A percentile compares a stretch with the other conserved stretches of the same genome.
Evolutionary conservation across 2,113 vertebrate genomes (phyloP).

Genomic region (Atlantisia rogersi): DNA sequence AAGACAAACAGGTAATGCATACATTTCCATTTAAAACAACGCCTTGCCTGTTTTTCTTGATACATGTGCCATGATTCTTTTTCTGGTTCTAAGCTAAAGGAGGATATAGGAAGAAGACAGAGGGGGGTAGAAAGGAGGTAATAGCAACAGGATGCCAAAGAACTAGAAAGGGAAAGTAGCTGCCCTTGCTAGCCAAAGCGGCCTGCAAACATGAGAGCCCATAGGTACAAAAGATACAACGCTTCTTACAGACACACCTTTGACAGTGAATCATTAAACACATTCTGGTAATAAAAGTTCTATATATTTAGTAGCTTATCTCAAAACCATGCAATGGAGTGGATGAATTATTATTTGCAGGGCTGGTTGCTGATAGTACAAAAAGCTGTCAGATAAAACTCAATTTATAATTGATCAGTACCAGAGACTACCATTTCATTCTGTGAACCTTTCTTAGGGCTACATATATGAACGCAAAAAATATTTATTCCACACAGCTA

Average conservation of each 20-base stretch:
- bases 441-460: background rate
- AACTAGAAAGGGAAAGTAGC: background rate
- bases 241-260: background rate
- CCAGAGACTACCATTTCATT: background rate
- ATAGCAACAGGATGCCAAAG: background rate
- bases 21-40: background rate
- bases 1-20: background rate
- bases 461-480: background rate
- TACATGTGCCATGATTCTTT: background rate
- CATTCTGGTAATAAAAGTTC: background rate
- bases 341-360: background rate
- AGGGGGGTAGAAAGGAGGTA: background rate
- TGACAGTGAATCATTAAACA: background rate
- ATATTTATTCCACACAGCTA: background rate
- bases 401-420: background rate
- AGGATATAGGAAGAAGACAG: background rate
- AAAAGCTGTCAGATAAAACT: background rate
- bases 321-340: background rate
- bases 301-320: background rate
- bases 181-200: background rate
- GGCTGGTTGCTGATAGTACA: background rate
- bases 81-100: background rate
- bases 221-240: background rate
- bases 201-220: background rate
- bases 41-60: background rate